These are phyloP conservation scores for Cantharis rustica DNA, from an alignment of 2,888 invertebrate species.

Conservation along the genomic window DNA sequence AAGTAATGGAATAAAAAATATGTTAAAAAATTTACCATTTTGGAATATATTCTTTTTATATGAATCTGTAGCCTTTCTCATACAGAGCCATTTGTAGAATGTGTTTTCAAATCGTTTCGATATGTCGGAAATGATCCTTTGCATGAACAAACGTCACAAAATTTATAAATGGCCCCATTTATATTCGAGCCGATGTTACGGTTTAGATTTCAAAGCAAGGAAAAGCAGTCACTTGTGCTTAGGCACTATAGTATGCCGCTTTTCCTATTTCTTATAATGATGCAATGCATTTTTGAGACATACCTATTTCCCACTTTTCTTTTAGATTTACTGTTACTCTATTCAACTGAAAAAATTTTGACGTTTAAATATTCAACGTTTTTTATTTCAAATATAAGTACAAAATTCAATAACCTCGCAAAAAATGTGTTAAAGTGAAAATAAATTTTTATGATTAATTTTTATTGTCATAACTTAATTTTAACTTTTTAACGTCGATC, in stretches of 20 bases:
- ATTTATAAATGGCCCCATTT: slow-evolving; percentile 43
- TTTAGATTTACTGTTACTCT: neutral
- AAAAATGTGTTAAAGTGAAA: neutral
- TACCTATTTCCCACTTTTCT: slow-evolving; percentile 14
- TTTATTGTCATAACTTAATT: neutral
- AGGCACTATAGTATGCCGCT: slow-evolving; percentile 19
- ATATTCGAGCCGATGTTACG: slow-evolving; percentile 40
- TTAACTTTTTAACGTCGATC: neutral
- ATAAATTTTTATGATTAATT: neutral
- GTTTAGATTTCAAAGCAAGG: slow-evolving; percentile 35
- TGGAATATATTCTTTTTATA: slow-evolving; percentile 34
- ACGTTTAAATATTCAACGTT: neutral
- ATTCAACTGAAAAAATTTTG: neutral
- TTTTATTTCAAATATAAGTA: neutral
- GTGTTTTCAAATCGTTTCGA: slow-evolving; percentile 39
- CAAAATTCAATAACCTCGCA: neutral
- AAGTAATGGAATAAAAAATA: slow-evolving; percentile 28
- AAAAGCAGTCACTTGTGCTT: slow-evolving; percentile 34
- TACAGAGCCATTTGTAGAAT: slow-evolving; percentile 38
- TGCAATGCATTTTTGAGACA: slow-evolving; percentile 20
- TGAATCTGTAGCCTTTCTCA: slow-evolving; percentile 32
- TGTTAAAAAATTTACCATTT: slow-evolving; percentile 34
- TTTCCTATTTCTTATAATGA: slow-evolving; percentile 18
- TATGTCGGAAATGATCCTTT: slow-evolving; percentile 41
- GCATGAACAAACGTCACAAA: slow-evolving; percentile 42